These are phyloP conservation scores for Chaetura pelagica DNA, from an alignment of 2,113 vertebrate genomes.

Conservation along the genomic window DNA sequence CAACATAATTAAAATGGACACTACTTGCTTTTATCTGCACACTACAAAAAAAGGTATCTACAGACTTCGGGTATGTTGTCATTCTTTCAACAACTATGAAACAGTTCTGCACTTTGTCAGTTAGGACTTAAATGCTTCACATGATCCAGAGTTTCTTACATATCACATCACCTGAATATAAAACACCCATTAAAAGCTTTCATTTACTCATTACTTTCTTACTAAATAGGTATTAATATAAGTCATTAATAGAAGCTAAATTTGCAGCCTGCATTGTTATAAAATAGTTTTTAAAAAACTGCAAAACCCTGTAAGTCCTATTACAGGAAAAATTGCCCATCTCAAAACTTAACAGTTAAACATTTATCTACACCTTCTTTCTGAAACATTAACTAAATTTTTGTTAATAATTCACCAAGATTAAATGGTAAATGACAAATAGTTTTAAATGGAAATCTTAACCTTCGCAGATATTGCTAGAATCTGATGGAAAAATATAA, in stretches of 20 bases:
- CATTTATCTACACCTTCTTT: not conserved
- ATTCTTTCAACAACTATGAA: not conserved
- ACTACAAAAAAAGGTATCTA: not conserved
- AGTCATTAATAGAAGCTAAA: not conserved
- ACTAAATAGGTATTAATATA: not conserved
- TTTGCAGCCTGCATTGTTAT: not conserved
- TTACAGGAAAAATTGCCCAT: not conserved
- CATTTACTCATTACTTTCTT: not conserved
- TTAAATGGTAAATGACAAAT: not conserved
- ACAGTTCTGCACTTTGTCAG: not conserved
- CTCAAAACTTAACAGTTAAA: conserved; percentile 19
- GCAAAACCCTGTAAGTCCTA: not conserved
- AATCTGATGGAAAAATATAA: not conserved
- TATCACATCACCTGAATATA: not conserved
- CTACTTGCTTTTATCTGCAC: not conserved
- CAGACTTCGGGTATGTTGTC: not conserved
- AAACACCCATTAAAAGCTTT: not conserved
- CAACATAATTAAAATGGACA: not conserved
- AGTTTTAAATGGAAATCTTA: not conserved
- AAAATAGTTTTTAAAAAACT: not conserved
- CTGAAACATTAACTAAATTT: conserved; percentile 20
- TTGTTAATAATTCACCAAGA: conserved; percentile 57
- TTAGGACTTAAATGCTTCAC: not conserved
- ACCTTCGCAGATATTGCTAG: not conserved
- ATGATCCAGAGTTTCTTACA: not conserved